phyloP scores from a whole-genome alignment of 1,140 invertebrate genomes.

The Heliconius hewitsoni region DNA sequence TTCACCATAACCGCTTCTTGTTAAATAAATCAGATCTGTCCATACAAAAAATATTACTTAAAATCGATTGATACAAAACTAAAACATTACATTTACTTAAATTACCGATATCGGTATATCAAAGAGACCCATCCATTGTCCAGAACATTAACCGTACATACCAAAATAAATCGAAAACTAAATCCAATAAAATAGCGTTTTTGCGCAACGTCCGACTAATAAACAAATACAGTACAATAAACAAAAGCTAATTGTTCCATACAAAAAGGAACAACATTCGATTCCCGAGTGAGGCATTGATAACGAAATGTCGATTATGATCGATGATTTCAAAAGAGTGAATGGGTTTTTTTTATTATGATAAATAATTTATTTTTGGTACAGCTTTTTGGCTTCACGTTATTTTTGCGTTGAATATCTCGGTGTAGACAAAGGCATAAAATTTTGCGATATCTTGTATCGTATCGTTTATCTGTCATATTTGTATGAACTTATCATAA shows the following conservation, averaged over 20 bases:
- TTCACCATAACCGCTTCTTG: background rate
- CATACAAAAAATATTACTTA: background rate
- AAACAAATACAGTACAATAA: slow-evolving; percentile 67
- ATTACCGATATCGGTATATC: background rate
- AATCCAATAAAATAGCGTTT: slow-evolving; percentile 62
- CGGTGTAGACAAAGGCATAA: slow-evolving; percentile 24
- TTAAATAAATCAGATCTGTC: background rate
- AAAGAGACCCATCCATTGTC: slow-evolving; percentile 45
- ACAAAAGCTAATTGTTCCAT: slow-evolving; percentile 59
- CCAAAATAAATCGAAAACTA: slow-evolving; percentile 55
- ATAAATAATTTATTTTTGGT: background rate
- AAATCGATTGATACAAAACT: background rate
- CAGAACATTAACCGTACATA: slow-evolving; percentile 36
- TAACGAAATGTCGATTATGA: slow-evolving; percentile 16
- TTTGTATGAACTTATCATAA: slow-evolving; percentile 28
- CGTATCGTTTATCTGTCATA: slow-evolving; percentile 31
- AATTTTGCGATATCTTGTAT: slow-evolving; percentile 21
- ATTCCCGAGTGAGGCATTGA: slow-evolving; percentile 15
- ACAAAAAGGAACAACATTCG: slow-evolving; percentile 11
- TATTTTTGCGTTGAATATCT: slow-evolving; percentile 29
- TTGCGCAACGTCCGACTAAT: slow-evolving; percentile 44
- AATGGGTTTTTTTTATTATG: slow-evolving; percentile 12
- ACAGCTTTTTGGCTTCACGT: background rate
- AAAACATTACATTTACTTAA: background rate
- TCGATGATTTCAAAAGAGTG: slow-evolving; percentile 25